These are phyloP conservation scores for Sanderia malayensis DNA, from an alignment of 30 jellyfish, hydroid and myxozoan species.

Conservation along the genomic window DNA sequence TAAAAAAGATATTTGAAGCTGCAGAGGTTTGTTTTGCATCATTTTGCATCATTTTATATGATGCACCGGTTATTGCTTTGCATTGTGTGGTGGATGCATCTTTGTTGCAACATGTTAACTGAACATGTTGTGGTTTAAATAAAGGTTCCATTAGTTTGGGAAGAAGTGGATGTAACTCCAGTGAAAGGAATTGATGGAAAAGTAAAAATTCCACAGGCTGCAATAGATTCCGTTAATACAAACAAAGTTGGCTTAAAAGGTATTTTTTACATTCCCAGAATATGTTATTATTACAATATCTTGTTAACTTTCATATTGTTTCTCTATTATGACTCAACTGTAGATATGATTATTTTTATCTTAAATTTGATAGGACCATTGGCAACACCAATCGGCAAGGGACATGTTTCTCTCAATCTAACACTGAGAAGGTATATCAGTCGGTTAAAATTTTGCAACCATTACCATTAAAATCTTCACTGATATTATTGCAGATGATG, in stretches of 20 bases:
- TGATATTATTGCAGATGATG: no score
- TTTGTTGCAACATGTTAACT: no score
- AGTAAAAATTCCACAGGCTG: slow-evolving; percentile 89
- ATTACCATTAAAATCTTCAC: not conserved
- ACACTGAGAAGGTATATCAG: slow-evolving; percentile 90
- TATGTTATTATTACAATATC: no score
- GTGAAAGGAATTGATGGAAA: slow-evolving; percentile 96
- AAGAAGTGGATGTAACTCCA: slow-evolving; percentile 98
- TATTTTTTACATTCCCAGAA: slow-evolving; percentile 1
- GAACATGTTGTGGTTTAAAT: not conserved
- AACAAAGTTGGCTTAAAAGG: slow-evolving; percentile 98
- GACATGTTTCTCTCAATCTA: slow-evolving; percentile 95
- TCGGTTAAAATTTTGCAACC: not conserved
- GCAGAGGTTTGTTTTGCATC: slow-evolving; percentile 64
- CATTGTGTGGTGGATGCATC: not conserved
- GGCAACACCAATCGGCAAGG: slow-evolving; percentile 99
- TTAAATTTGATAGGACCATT: slow-evolving; percentile 82
- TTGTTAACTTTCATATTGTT: no score
- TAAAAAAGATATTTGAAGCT: slow-evolving; percentile 73
- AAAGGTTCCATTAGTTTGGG: slow-evolving; percentile 94
- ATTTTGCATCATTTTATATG: not conserved
- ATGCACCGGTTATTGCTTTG: not conserved
- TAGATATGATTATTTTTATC: not conserved
- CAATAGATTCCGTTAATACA: slow-evolving; percentile 85
- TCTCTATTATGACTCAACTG: no score